phyloP scores from a whole-genome alignment of 2,113 vertebrate genomes.

The Tinamus guttatus region DNA sequence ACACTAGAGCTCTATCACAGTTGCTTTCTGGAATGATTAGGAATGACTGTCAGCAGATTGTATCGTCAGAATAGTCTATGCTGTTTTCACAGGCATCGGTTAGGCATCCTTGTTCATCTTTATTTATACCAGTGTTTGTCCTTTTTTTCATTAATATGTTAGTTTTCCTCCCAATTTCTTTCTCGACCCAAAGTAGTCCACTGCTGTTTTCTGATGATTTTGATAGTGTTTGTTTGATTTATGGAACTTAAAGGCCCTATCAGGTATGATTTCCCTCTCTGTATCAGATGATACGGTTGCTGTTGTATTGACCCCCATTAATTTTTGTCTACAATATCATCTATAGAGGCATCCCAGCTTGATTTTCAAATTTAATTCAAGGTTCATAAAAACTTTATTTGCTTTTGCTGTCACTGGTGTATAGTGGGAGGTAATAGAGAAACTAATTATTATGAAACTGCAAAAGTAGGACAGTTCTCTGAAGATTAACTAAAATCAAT shows the following conservation, averaged over 20 bases:
- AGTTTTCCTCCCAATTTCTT: neutral
- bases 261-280: neutral
- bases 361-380: conserved; percentile 1
- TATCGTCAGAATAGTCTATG: neutral
- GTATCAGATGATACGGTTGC: neutral
- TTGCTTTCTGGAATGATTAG: neutral
- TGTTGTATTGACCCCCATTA: neutral
- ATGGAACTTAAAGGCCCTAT: neutral
- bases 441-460: conserved; percentile 37
- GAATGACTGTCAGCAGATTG: neutral
- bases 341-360: neutral
- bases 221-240: neutral
- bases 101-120: neutral
- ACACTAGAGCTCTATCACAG: neutral
- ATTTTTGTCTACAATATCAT: neutral
- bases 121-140: neutral
- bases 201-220: neutral
- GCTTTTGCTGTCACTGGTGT: conserved; percentile 16
- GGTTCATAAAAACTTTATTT: conserved; percentile 38
- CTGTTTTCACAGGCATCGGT: neutral
- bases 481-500: conserved; percentile 50
- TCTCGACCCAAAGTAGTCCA: neutral
- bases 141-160: neutral
- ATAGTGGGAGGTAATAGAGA: neutral
- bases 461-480: conserved; percentile 43